Evolutionary conservation across 2,797 vertebrate genomes (phyloP), one percentile per base, ranked within the genome.

Genomic region (Enteromius paludinosus): DNA sequence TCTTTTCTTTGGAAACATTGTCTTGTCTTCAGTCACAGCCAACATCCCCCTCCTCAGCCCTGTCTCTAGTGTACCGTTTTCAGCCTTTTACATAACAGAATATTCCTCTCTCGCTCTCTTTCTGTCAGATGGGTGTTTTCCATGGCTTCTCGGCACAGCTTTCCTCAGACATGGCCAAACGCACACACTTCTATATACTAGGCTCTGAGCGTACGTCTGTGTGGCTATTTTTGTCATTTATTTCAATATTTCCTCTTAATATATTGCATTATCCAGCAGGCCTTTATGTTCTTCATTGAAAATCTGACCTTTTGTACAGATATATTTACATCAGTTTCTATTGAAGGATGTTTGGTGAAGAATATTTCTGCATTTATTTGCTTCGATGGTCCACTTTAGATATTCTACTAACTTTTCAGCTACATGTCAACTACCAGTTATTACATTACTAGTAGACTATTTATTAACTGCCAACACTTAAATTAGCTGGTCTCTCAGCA

Each of bases 21-120:
- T 77, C 74, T 77, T 77, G 54, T 77, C 74, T 77, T 64, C 41
- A 61, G 25, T 72, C 68, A 73, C 84, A 78, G 70, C 84, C 49
- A 49, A 38, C 45, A 11, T 70, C 47, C 38, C 15, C 43, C 49
- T 62, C 28, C 14, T 70, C 64, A 52, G n/a, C 20, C 47, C 23
- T 41, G 66, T 71, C 30, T 25, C 82, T 69, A 45, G 74, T n/a
- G 74, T n/a, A 28, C 59, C 59, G 33, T 47, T 78, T 35, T 52
- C 43, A 65, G 43, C 8, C 47, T 33, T 68, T 78, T 78, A 68
- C 64, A 68, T 78, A 78, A 78, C 77, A n/a, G 25, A 66, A n/a
- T 78, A n/a, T 78, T 68, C 77, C 61, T 68, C 45, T 78, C 61
- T 56, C 52, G 25, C 0, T 11, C 38, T 47, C 43, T 64, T 64